Evolutionary conservation across 2,113 vertebrate genomes (phyloP), one percentile per base, ranked within the genome.

Genomic region (Argyrosomus japonicus): DNA sequence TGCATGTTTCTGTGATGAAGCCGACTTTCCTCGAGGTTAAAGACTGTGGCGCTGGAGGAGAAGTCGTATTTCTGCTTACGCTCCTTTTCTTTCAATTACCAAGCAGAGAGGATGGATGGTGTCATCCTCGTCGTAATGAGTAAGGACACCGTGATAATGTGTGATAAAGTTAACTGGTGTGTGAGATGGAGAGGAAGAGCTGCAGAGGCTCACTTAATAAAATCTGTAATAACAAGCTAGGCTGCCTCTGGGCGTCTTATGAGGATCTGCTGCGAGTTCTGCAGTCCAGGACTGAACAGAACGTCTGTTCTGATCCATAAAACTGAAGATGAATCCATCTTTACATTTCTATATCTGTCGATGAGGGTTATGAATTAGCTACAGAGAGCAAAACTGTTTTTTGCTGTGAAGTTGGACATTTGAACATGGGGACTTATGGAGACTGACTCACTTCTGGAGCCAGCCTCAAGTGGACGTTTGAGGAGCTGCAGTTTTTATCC

Each of bases 161-260:
- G 75, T 18, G 58, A 75, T 86, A 27, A 73, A 75, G 77, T 25
- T 48, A 81, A 68, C 40, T 83, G 58, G 48, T 60, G 81, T 64
- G 82, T 58, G 82, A 60, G 72, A 73, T 45, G 68, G 65, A 51
- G 67, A 47, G 27, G 45, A 14, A 25, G 25, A 29, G 67, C 47
- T n/a, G 47, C 68, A 54, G 57, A 57, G 50, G 43, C 57, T 15
- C 74, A 63, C 47, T 54, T 68, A 61, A 79, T 89, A 75, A 76
- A 78, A 47, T 58, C 63, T 73, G 83, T 86, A 76, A 92, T 94
- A 91, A 93, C 84, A 92, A 65, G 86, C 72, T 51, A 47, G 65
- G 45, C 62, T 50, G 81, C 67, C 70, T 90, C 79, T 68, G 69
- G 50, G 75, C 27, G 48, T 84, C 74, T 65, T 18, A 7, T 4